These are phyloP conservation scores for Campopleginae sp. DNA, from an alignment of 2,888 invertebrate genomes.

Conservation along the genomic window DNA sequence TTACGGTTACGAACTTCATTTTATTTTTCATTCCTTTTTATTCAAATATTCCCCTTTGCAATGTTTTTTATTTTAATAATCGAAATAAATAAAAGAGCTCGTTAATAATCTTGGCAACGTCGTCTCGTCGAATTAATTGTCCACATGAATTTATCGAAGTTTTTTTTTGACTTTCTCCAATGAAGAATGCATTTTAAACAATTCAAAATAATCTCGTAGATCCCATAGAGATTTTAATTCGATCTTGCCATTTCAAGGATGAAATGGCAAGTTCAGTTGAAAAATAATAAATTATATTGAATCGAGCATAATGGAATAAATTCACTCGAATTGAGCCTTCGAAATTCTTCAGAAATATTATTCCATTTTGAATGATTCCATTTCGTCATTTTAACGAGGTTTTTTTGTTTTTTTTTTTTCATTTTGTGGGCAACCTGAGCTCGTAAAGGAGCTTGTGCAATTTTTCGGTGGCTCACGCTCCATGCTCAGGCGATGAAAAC, in stretches of 20 bases:
- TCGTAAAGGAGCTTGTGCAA: conserved; percentile 11
- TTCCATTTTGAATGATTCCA: not conserved
- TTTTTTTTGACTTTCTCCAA: not conserved
- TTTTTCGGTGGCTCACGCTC: conserved; percentile 48
- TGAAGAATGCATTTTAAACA: not conserved
- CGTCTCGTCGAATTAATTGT: not conserved
- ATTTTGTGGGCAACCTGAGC: conserved; percentile 11
- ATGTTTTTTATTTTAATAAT: not conserved
- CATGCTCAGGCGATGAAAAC: conserved; percentile 81
- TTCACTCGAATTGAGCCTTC: no score
- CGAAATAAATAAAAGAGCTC: not conserved
- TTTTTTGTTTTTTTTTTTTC: conserved; percentile 6
- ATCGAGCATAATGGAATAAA: not conserved
- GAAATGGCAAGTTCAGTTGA: no score
- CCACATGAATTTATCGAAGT: not conserved
- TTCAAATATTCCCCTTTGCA: conserved; percentile 44
- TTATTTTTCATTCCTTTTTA: conserved; percentile 46
- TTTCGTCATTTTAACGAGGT: not conserved
- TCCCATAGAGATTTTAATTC: no score
- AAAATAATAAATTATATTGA: not conserved
- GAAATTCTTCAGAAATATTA: not conserved
- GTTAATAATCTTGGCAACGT: not conserved
- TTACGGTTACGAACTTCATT: conserved; percentile 40
- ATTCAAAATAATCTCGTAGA: no score
- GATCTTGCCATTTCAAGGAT: not conserved